Evolutionary conservation across 2,113 vertebrate genomes (phyloP), one percentile per base, ranked within the genome.

Genomic region (Atlantisia rogersi): DNA sequence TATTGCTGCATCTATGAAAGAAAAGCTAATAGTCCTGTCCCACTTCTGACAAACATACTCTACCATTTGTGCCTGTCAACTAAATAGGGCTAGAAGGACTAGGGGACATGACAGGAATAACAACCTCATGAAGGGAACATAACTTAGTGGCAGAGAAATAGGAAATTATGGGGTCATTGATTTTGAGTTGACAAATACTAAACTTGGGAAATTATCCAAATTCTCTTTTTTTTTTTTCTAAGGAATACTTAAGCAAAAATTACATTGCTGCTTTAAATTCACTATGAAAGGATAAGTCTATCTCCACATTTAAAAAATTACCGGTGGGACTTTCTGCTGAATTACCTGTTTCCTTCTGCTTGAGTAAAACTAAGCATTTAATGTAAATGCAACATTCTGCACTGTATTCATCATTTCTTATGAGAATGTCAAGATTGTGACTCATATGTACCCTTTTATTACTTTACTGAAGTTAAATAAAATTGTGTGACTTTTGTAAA

Each of bases 391-490:
- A 97, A 69, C 89, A 94, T 97, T 95, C 96, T 85, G 95, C 77
- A 94, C 90, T 96, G 95, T 96, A 74, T 48, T 82, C 92, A 76
- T 94, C 39, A 80, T 91, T 97, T 96, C 95, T 94, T 88, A 93
- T 65, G 52, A 84, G 76, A 96, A 88, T 87, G 91, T 97, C 73
- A 82, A 90, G 55, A 69, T 81, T 88, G 94, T 96, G 92, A 94
- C 53, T 90, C 96, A 67, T 94, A 65, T 85, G 87, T 92, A 92
- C 74, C 68, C 93, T 97, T 97, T 96, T 96, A 96, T 94, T 96
- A 97, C 97, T 95, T 97, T 95, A 93, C 94, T 86, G 92, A 95
- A 95, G 78, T 96, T 81, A 93, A 97, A 97, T 97, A 97, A 97
- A 97, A 93, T 17, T 28, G 90, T 96, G 91, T 95, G 95, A 96